Evolutionary conservation across 2,113 vertebrate genomes (phyloP).

Genomic region (Stomatorhinus ivindoensis): DNA sequence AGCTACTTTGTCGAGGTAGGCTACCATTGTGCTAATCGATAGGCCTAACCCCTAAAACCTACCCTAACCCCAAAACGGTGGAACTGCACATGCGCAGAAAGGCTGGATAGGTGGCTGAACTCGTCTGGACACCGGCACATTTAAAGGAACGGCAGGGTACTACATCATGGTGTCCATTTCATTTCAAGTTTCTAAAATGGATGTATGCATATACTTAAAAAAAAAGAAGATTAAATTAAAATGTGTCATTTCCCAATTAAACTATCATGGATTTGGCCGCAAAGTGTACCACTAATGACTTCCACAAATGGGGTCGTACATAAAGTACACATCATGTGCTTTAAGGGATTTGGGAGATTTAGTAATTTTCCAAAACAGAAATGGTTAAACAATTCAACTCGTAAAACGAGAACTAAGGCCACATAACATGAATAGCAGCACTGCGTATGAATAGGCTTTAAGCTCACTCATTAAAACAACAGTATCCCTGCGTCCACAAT

Average conservation of each 20-base stretch:
- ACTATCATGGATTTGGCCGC: neutral
- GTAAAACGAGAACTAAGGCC: neutral
- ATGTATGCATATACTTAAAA: neutral
- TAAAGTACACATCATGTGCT: neutral
- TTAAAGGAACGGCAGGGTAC: neutral
- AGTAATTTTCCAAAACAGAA: neutral
- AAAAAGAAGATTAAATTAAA: neutral
- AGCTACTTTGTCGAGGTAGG: too few relatives aligned
- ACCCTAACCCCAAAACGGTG: too few relatives aligned
- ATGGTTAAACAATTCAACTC: neutral
- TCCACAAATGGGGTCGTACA: neutral
- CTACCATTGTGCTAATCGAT: too few relatives aligned
- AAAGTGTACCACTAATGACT: neutral
- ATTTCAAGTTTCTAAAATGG: neutral
- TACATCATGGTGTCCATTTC: neutral
- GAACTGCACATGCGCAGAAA: too few relatives aligned
- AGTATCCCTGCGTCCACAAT: neutral
- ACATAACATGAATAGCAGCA: neutral
- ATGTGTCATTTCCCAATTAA: neutral
- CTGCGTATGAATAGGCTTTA: neutral
- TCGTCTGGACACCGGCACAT: neutral
- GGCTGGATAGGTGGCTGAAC: too few relatives aligned
- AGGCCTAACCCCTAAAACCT: too few relatives aligned
- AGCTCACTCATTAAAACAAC: neutral
- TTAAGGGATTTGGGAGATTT: neutral